Percentiles rank a stretch among this genome's conserved stretches.
These are phyloP conservation scores for Drosophila sp. DNA, from an alignment of 1,140 invertebrate species.

Conservation along the genomic window DNA sequence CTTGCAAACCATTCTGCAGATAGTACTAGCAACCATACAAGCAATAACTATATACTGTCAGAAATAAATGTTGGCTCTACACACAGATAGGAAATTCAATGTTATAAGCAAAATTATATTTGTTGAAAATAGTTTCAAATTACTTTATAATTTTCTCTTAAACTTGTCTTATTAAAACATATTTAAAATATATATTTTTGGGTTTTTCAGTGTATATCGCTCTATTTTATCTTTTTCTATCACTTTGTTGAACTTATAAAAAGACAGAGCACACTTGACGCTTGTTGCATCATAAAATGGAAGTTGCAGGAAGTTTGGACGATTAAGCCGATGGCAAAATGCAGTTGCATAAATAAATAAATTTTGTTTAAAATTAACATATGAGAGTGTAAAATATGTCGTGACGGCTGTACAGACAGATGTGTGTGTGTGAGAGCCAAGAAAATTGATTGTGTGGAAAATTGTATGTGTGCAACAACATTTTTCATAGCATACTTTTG, in stretches of 20 bases:
- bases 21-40: constrained; percentile 11
- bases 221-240: too few species aligned
- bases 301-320: constrained; percentile 53
- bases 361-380: constrained; percentile 67
- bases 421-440: constrained; percentile 21
- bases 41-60: not conserved
- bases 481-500: constrained; percentile 78
- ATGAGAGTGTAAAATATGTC: constrained; percentile 21
- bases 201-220: too few species aligned
- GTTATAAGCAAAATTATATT: too few species aligned
- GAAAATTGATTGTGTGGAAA: constrained; percentile 80
- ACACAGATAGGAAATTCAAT: too few species aligned
- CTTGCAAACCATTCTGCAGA: constrained; percentile 32
- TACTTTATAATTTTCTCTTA: too few species aligned
- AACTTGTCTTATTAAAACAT: too few species aligned
- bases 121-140: too few species aligned
- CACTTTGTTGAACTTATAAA: constrained; percentile 16
- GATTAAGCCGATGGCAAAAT: constrained; percentile 57
- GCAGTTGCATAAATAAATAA: constrained; percentile 61
- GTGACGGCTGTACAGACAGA: not conserved
- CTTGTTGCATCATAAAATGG: constrained; percentile 34
- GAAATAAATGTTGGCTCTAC: too few species aligned
- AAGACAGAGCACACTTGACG: constrained; percentile 20
- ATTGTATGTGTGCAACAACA: constrained; percentile 60
- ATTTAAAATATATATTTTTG: too few species aligned